A percentile compares a stretch with the other conserved stretches of the same genome.
Conservation (phyloP, 2,113 vertebrate species). For the Alexandromys fortis region DNA sequence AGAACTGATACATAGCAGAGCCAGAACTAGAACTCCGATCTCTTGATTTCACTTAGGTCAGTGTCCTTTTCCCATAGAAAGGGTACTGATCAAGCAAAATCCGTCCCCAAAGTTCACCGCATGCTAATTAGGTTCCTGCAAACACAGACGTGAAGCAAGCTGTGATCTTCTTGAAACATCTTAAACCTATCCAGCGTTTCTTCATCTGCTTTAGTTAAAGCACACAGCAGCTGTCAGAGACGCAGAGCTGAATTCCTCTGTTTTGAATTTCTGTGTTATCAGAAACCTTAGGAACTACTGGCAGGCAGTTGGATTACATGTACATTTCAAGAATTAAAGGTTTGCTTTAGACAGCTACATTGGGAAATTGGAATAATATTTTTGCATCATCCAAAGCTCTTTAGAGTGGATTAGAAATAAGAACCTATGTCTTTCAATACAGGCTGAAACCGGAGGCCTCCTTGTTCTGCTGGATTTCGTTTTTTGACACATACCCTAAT, state of each 20-base stretch:
- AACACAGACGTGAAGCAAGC: conserved; percentile 62
- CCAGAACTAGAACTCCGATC: background rate
- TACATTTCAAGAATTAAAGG: conserved; percentile 82
- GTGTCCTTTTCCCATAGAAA: conserved; percentile 1
- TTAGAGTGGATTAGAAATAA: conserved; percentile 84
- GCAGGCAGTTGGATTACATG: conserved; percentile 85
- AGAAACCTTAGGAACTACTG: conserved; percentile 83
- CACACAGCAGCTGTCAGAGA: conserved; percentile 63
- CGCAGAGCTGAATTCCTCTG: conserved; percentile 67
- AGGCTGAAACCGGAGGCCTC: conserved; percentile 69
- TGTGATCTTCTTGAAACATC: conserved; percentile 75
- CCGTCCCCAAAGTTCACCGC: conserved; percentile 1
- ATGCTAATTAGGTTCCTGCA: conserved; percentile 57
- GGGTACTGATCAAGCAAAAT: conserved; percentile 24
- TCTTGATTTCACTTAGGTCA: background rate
- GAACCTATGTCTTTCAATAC: conserved; percentile 78
- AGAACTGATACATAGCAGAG: conserved; percentile 18
- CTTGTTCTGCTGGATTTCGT: conserved; percentile 69
- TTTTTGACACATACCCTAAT: conserved; percentile 60
- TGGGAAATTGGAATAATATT: conserved; percentile 73
- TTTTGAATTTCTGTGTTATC: conserved; percentile 77
- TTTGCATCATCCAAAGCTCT: conserved; percentile 77
- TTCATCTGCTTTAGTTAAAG: conserved; percentile 69
- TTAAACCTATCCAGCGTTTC: conserved; percentile 78
- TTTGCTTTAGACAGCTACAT: conserved; percentile 32